Base-by-base conservation (phyloP, 2,888 invertebrate genomes). In the Nemoura dubitans region DNA sequence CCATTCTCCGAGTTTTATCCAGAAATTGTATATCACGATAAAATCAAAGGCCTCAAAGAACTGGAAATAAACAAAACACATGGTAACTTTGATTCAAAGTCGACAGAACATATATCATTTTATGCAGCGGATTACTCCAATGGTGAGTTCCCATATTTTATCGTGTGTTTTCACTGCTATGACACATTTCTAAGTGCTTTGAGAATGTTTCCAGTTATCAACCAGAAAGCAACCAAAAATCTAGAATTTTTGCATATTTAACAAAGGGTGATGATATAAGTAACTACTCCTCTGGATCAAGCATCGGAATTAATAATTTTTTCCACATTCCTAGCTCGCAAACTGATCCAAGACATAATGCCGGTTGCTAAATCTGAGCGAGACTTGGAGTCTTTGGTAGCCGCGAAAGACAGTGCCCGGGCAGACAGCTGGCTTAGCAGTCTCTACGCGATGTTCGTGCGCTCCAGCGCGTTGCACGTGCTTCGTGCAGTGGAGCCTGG, bases 1-100 rank as follows among this genome's bases (percentile, higher is more conserved):
- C 97, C 97, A 27, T 99, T 98, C 92, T 94, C 96, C 89, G 96
- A 97, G 90, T 98, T 96, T 92, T 94, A 98, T 90, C 97, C 97
- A 83, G 93, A 94, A 89, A 92, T 95, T 89, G 92, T 90, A 25
- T 91, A 92, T 78, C 89, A 90, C 42, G 89, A 90, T 85, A 89
- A 90, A 42, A 88, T 87, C 25, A 80, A 92, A 87, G 92, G 92
- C 88, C 92, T 92, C 86, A 91, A 92, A 86, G 93, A 93, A 85
- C 91, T 94, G 3, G 96, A 97, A 89, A 93, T 96, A 27, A 95
- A 95, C 90, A 95, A 96, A 91, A 94, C 94, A 90, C 93, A 94
- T 42, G 98, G 98, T 0, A 95, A 96, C 91, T 98, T 97, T 91
- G 96, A 97, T 91, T 91, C 93, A 86, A 93, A 95, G 90, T 94